Conservation (phyloP, 53 echinoderm and acorn worm genomes). For the Patiria pectinifera region DNA sequence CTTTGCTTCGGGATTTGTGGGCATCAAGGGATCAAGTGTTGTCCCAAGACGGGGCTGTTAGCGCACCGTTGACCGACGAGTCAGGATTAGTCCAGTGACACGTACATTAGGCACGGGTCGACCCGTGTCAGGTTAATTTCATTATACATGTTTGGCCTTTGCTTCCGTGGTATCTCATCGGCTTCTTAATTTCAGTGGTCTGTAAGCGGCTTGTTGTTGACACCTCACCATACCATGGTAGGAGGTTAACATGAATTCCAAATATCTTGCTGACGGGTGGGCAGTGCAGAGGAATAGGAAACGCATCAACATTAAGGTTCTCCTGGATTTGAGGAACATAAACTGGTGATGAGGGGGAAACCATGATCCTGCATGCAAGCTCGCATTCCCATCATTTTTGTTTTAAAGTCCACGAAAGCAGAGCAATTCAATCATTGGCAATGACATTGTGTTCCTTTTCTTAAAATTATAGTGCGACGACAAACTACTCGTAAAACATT, state of each 20-base stretch:
- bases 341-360: too few species aligned
- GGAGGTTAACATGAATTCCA: background rate
- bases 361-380: too few species aligned
- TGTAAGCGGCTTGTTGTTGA: background rate
- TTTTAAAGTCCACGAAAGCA: too few species aligned
- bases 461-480: too few species aligned
- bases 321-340: too few species aligned
- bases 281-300: too few species aligned
- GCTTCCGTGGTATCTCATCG: background rate
- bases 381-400: too few species aligned
- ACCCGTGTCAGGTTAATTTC: background rate
- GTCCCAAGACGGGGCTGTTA: background rate
- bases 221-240: background rate
- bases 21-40: background rate
- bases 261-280: too few species aligned
- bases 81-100: conserved; percentile 17
- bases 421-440: too few species aligned
- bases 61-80: conserved; percentile 15
- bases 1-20: background rate
- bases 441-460: too few species aligned
- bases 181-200: background rate
- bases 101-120: conserved; percentile 1
- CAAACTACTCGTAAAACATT: too few species aligned
- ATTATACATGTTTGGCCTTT: background rate
- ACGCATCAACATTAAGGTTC: too few species aligned